phyloP scores from a whole-genome alignment of 2,797 vertebrate genomes.

The Muscicapa striata region DNA sequence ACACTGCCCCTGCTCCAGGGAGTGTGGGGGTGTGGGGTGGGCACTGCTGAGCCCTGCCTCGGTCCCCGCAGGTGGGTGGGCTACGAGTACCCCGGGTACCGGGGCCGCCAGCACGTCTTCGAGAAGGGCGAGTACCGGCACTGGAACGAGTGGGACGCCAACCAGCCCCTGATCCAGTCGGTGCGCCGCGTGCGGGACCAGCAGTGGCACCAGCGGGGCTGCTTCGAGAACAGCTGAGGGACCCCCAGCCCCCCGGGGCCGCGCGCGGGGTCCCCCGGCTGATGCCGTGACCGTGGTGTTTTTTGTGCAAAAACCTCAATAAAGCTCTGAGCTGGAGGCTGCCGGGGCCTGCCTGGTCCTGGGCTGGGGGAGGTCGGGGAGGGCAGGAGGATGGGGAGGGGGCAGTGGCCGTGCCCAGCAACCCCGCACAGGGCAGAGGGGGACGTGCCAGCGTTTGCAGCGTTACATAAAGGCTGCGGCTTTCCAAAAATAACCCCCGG shows the following conservation, averaged over 20 bases:
- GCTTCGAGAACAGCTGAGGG: slow-evolving; percentile 87
- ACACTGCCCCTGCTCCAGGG: background rate
- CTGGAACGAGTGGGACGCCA: slow-evolving; percentile 93
- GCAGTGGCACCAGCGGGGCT: slow-evolving; percentile 92
- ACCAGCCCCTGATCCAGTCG: slow-evolving; percentile 89
- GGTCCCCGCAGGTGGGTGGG: slow-evolving; percentile 85
- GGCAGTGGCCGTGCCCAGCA: background rate
- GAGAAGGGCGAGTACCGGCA: slow-evolving; percentile 91
- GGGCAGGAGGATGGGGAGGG: rapidly evolving
- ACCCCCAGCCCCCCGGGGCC: background rate
- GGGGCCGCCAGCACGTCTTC: slow-evolving; percentile 89
- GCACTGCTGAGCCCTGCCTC: background rate
- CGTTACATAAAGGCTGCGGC: background rate
- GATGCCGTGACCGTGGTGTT: background rate
- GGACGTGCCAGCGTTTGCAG: background rate
- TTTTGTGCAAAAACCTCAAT: slow-evolving; percentile 65
- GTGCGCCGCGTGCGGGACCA: slow-evolving; percentile 90
- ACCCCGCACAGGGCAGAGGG: background rate
- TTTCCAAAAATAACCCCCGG: background rate
- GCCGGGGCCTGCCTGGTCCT: background rate
- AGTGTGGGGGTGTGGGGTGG: rapidly evolving
- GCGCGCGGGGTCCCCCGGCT: background rate
- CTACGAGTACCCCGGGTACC: slow-evolving; percentile 92
- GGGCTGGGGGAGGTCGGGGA: background rate
- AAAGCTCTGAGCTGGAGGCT: slow-evolving; percentile 66